Percentiles rank a stretch among this genome's conserved stretches.
phyloP scores from a whole-genome alignment of 2,888 invertebrate genomes.

The Acronicta leporina region DNA sequence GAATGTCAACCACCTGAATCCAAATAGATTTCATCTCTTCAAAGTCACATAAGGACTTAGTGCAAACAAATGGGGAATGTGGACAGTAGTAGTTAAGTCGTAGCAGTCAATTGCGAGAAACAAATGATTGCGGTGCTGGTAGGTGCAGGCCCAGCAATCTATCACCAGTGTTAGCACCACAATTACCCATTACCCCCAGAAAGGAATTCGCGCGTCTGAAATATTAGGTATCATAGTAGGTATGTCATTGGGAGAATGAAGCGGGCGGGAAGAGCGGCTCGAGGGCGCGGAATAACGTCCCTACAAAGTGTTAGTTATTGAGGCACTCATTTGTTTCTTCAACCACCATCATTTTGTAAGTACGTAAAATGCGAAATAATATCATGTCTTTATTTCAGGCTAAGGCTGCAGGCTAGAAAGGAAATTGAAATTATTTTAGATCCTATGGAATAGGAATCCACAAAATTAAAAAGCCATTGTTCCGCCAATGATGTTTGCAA shows the following conservation, averaged over 20 bases:
- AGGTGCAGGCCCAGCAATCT: constrained; percentile 35
- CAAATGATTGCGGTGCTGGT: constrained; percentile 47
- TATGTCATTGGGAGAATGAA: constrained; percentile 41
- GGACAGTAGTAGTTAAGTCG: constrained; percentile 30
- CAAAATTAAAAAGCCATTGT: constrained; percentile 1
- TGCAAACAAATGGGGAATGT: constrained; percentile 38
- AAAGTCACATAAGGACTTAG: constrained; percentile 4
- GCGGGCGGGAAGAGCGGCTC: constrained; percentile 9
- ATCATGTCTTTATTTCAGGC: background rate
- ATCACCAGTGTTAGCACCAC: constrained; percentile 42
- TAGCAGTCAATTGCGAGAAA: constrained; percentile 49
- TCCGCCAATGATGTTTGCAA: constrained; percentile 15
- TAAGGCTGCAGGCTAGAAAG: background rate
- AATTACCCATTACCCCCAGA: constrained; percentile 50
- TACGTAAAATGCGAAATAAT: constrained; percentile 8
- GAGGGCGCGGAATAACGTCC: constrained; percentile 22
- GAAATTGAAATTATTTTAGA: no score
- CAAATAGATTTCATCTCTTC: constrained; percentile 3
- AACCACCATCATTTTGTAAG: constrained; percentile 28
- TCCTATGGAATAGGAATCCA: background rate
- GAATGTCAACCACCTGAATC: background rate
- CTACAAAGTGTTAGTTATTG: constrained; percentile 42
- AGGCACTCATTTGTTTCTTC: constrained; percentile 20
- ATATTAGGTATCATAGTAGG: constrained; percentile 49
- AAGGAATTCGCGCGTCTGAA: constrained; percentile 43